Evolutionary conservation across 2,888 invertebrate species (phyloP).

Genomic region (Aspidapion aeneum): DNA sequence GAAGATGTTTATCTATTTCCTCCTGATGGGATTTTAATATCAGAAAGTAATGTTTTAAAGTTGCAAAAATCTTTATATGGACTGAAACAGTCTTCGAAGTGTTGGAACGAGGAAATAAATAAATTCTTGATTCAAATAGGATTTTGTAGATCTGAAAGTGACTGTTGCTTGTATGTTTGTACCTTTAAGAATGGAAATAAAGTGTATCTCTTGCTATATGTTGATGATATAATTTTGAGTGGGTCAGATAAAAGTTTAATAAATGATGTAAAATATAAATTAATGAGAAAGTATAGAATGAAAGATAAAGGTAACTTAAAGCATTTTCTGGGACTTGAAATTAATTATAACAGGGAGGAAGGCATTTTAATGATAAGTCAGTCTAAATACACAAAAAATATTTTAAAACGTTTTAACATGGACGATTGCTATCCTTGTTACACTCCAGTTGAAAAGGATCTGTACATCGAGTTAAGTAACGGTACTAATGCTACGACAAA

Average conservation of each 20-base stretch:
- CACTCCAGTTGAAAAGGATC: not conserved
- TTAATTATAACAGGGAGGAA: not conserved
- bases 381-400: not conserved
- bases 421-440: not conserved
- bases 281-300: not conserved
- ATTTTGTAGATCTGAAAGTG: not conserved
- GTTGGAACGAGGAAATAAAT: not conserved
- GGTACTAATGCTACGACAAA: not conserved
- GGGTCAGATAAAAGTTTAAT: too few relatives aligned
- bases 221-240: not conserved
- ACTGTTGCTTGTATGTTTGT: not conserved
- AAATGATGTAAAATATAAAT: not conserved
- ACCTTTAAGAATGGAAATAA: not conserved
- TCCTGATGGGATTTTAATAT: not conserved
- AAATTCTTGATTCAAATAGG: not conserved
- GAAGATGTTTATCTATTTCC: not conserved
- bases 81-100: not conserved
- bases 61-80: not conserved
- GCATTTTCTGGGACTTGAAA: conserved; percentile 8
- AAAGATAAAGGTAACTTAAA: not conserved
- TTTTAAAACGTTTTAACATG: not conserved
- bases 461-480: not conserved
- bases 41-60: not conserved
- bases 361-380: not conserved
- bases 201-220: not conserved